Conservation (phyloP, 92 coral and sea anemone species). For the Phenganax stokvisi region DNA sequence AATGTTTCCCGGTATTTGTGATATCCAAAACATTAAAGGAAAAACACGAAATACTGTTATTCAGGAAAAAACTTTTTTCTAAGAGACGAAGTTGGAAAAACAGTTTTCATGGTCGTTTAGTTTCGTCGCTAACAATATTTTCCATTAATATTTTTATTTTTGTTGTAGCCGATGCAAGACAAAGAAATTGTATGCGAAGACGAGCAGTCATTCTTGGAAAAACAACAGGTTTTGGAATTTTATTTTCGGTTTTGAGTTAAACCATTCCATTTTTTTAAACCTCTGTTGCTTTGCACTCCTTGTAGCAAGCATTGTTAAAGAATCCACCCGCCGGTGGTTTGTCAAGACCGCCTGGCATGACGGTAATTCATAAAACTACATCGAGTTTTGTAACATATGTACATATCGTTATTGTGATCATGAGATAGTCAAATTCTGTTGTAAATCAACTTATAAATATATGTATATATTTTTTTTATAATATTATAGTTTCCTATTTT, state of each 20-base stretch:
- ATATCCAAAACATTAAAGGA: too few relatives aligned
- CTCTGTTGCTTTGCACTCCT: background rate
- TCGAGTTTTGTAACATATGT: too few relatives aligned
- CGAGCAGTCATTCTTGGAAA: slow-evolving; percentile 79
- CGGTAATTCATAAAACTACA: slow-evolving; percentile 1
- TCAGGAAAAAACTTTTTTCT: too few relatives aligned
- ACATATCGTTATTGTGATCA: too few relatives aligned
- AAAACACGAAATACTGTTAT: too few relatives aligned
- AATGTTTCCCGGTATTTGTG: too few relatives aligned
- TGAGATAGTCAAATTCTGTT: too few relatives aligned
- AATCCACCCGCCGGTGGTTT: slow-evolving; percentile 80
- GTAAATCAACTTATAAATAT: too few relatives aligned
- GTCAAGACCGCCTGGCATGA: slow-evolving; percentile 55
- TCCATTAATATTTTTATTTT: background rate
- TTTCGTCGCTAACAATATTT: background rate
- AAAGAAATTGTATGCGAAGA: slow-evolving; percentile 83
- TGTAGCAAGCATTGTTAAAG: slow-evolving; percentile 86
- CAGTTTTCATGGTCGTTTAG: too few relatives aligned
- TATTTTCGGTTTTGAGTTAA: background rate
- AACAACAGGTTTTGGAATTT: slow-evolving; percentile 64
- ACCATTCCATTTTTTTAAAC: background rate
- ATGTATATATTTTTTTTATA: background rate
- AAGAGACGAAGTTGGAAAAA: too few relatives aligned
- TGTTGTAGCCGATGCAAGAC: slow-evolving; percentile 88
- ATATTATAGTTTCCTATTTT: background rate